A percentile compares a stretch with the other conserved stretches of the same genome.
Evolutionary conservation across 2,888 invertebrate genomes (phyloP).

Genomic region (Caenorhabditis plicata): DNA sequence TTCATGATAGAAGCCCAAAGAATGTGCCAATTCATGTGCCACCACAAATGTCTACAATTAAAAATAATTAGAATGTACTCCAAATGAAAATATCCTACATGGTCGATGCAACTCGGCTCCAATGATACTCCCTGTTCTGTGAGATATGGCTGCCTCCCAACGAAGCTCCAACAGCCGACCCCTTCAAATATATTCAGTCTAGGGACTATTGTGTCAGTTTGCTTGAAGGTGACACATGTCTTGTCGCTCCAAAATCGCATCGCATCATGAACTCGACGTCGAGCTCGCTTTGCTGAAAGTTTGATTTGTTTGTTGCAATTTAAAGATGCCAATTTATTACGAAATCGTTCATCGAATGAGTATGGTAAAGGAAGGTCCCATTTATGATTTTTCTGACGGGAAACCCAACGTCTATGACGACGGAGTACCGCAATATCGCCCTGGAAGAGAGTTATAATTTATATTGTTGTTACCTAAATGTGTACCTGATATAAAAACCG

Average conservation of each 20-base stretch:
- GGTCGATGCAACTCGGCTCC: slow-evolving; percentile 30
- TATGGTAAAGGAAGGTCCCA: slow-evolving; percentile 32
- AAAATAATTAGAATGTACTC: no score
- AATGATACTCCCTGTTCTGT: slow-evolving; percentile 28
- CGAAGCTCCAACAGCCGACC: slow-evolving; percentile 43
- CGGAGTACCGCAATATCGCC: slow-evolving; percentile 16
- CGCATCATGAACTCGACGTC: slow-evolving; percentile 27
- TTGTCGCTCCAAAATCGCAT: slow-evolving; percentile 34
- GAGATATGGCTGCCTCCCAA: slow-evolving; percentile 29
- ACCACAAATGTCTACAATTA: slow-evolving; percentile 33
- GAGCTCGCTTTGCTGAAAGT: slow-evolving; percentile 16
- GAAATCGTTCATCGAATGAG: slow-evolving; percentile 27
- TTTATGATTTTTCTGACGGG: slow-evolving; percentile 11
- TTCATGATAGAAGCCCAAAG: slow-evolving; percentile 47
- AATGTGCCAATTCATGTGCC: slow-evolving; percentile 44
- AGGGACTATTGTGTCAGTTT: slow-evolving; percentile 13
- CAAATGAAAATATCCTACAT: slow-evolving; percentile 23
- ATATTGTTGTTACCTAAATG: not conserved
- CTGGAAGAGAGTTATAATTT: not conserved
- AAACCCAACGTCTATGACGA: slow-evolving; percentile 1
- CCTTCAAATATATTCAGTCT: slow-evolving; percentile 24
- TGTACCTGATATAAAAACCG: not conserved
- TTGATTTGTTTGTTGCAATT: no score
- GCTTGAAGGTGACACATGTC: slow-evolving; percentile 32
- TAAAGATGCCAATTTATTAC: slow-evolving; percentile 1